These are phyloP conservation scores for Noctua comes DNA, from an alignment of 2,888 invertebrate genomes.

Conservation along the genomic window DNA sequence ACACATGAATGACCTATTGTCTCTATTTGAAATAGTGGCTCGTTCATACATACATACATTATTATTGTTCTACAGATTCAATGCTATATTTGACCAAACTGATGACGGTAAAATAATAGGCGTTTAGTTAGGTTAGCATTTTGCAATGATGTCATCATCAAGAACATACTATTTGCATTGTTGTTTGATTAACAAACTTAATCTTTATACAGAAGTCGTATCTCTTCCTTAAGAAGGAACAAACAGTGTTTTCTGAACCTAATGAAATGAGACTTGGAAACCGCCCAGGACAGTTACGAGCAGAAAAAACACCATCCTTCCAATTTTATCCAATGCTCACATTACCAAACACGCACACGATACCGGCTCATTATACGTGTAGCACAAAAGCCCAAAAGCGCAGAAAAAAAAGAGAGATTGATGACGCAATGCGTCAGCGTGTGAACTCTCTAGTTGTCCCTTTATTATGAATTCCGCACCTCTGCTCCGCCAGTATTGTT, in stretches of 20 bases:
- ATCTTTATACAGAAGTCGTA: slow-evolving; percentile 11
- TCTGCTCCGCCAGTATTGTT: slow-evolving; percentile 67
- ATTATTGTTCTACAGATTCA: slow-evolving; percentile 18
- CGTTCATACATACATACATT: slow-evolving; percentile 2
- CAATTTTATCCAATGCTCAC: slow-evolving; percentile 11
- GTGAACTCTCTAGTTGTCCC: slow-evolving; percentile 73
- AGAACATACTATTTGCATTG: slow-evolving; percentile 38
- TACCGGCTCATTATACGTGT: slow-evolving; percentile 15
- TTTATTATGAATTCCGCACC: slow-evolving; percentile 75
- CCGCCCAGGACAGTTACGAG: slow-evolving; percentile 19
- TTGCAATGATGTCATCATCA: slow-evolving; percentile 66
- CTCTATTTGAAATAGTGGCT: slow-evolving; percentile 27
- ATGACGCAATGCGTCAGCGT: slow-evolving; percentile 71
- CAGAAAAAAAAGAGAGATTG: slow-evolving; percentile 65
- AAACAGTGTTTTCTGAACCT: slow-evolving; percentile 18
- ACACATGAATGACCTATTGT: slow-evolving; percentile 53
- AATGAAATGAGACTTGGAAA: slow-evolving; percentile 37
- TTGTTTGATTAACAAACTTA: not conserved
- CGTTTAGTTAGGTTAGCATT: slow-evolving; percentile 39
- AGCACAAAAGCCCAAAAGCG: slow-evolving; percentile 30
- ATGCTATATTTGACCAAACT: slow-evolving; percentile 57
- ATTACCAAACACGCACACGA: slow-evolving; percentile 22
- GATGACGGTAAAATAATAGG: slow-evolving; percentile 55
- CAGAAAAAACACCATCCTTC: slow-evolving; percentile 8
- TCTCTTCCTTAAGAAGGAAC: not conserved